phyloP scores from a whole-genome alignment of 1,140 invertebrate species.

The Oscheius sp. region DNA sequence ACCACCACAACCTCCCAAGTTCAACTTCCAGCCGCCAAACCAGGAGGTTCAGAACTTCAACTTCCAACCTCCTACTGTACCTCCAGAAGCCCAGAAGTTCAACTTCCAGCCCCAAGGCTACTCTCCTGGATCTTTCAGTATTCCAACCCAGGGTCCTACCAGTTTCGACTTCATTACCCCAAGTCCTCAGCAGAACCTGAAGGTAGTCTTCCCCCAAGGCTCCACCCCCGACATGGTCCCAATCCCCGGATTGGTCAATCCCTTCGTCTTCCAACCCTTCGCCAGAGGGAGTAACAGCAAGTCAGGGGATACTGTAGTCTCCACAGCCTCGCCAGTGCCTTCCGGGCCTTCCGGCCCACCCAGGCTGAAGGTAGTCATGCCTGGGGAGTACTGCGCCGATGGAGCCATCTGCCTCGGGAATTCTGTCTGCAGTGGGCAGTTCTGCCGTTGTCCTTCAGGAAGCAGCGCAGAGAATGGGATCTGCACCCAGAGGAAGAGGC shows the following conservation, averaged over 20 bases:
- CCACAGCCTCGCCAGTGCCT: background rate
- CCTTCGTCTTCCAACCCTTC: conserved; percentile 3
- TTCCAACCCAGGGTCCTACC: too few species aligned
- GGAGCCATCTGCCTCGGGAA: conserved; percentile 50
- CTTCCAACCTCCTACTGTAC: too few species aligned
- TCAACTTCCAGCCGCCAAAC: too few species aligned
- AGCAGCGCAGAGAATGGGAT: conserved; percentile 44
- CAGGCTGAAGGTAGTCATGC: conserved; percentile 36
- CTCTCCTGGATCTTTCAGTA: too few species aligned
- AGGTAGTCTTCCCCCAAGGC: background rate
- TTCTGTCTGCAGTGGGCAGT: conserved; percentile 42
- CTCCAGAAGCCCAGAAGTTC: too few species aligned
- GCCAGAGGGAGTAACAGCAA: conserved; percentile 14
- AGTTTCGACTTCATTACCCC: too few species aligned
- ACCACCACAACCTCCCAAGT: too few species aligned
- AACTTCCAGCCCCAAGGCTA: too few species aligned
- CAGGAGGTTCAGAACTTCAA: too few species aligned
- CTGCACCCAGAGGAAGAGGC: conserved; percentile 30
- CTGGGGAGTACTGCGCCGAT: conserved; percentile 43
- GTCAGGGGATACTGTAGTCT: conserved; percentile 10
- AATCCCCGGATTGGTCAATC: background rate
- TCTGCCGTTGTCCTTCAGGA: conserved; percentile 51
- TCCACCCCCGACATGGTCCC: background rate
- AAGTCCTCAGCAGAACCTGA: background rate
- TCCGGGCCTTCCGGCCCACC: background rate